phyloP scores from a whole-genome alignment of 2,113 vertebrate species.

The Leptocoma aspasia region DNA sequence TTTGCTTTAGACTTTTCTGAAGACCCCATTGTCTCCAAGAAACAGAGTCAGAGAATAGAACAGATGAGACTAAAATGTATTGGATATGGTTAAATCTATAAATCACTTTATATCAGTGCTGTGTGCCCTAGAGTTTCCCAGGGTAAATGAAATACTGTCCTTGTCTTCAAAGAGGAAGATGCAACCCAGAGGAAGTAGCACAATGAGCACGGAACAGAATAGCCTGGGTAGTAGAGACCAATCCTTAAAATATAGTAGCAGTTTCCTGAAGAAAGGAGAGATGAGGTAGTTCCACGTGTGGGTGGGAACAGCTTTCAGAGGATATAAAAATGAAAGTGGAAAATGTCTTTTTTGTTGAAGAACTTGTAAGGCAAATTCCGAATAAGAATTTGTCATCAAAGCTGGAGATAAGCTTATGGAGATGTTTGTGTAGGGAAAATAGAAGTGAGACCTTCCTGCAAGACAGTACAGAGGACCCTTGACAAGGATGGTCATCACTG shows the following conservation, averaged over 20 bases:
- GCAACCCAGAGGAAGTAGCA: not conserved
- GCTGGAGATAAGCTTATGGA: not conserved
- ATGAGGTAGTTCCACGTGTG: not conserved
- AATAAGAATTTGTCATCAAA: not conserved
- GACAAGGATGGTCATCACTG: not conserved
- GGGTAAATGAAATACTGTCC: not conserved
- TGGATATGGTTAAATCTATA: not conserved
- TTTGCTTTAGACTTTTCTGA: not conserved
- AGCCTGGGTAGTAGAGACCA: not conserved
- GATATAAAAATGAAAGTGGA: not conserved
- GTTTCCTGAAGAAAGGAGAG: not conserved
- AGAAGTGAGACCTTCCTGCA: not conserved
- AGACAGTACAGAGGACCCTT: not conserved
- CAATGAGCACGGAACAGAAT: not conserved
- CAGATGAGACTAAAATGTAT: not conserved
- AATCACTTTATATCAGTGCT: not conserved
- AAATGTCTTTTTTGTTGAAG: not conserved
- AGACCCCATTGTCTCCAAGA: not conserved
- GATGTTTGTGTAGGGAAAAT: not conserved
- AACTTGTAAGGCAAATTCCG: not conserved
- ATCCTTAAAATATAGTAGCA: not conserved
- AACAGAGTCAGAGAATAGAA: not conserved
- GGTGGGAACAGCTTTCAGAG: not conserved
- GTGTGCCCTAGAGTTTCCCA: not conserved
- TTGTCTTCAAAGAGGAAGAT: not conserved